phyloP scores from a whole-genome alignment of 2,797 vertebrate genomes.

The Lycodopsis pacificus region DNA sequence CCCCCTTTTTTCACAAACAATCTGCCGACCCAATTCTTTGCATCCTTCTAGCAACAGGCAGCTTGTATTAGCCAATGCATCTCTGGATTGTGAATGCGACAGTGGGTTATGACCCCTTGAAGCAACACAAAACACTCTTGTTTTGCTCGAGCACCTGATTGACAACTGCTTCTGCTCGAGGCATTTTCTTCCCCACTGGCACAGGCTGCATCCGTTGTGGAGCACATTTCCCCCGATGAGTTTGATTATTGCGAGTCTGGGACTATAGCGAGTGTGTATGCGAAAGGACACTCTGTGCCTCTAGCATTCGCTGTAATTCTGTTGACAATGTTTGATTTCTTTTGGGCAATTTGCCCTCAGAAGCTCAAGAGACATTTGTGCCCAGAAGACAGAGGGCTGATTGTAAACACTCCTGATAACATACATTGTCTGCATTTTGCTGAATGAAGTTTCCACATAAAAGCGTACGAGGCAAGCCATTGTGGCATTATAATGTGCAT shows the following conservation, averaged over 20 bases:
- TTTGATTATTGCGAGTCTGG: conserved; percentile 55
- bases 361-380: conserved; percentile 57
- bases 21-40: conserved; percentile 60
- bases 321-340: conserved; percentile 64
- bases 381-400: conserved; percentile 31
- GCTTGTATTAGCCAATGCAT: conserved; percentile 49
- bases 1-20: conserved; percentile 39
- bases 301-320: conserved; percentile 57
- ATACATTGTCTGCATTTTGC: conserved; percentile 34
- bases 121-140: conserved; percentile 50
- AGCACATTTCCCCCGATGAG: conserved; percentile 44
- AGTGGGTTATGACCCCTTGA: conserved; percentile 40
- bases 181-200: conserved; percentile 49
- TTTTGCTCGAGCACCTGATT: conserved; percentile 56
- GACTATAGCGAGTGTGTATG: conserved; percentile 32
- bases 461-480: conserved; percentile 30
- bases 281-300: conserved; percentile 61
- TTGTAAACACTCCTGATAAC: conserved; percentile 19
- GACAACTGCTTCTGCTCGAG: conserved; percentile 48
- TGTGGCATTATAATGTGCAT: conserved; percentile 21
- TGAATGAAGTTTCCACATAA: conserved; percentile 35
- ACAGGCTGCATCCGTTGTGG: conserved; percentile 36
- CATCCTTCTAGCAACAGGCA: conserved; percentile 46
- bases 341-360: conserved; percentile 39
- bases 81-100: conserved; percentile 57